Evolutionary conservation across 2,797 vertebrate species (phyloP).

Genomic region (Gallinago stenura): DNA sequence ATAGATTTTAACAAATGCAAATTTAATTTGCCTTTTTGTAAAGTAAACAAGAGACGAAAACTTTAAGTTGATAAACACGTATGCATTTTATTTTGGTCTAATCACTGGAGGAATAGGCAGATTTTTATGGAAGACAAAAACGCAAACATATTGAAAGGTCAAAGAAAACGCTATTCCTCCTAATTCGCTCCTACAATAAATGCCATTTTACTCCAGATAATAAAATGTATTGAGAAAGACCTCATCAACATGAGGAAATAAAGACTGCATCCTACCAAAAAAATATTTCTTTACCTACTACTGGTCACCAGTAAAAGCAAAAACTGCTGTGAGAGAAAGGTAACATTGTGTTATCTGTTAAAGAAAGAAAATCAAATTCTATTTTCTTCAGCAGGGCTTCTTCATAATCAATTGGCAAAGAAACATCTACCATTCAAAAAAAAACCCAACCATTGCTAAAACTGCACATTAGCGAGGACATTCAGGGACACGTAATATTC

Average conservation of each 20-base stretch:
- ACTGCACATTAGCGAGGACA: background rate
- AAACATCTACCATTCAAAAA: background rate
- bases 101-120: background rate
- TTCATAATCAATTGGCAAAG: background rate
- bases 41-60: constrained; percentile 7
- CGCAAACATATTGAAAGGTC: background rate
- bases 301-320: background rate
- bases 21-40: constrained; percentile 8
- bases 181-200: background rate
- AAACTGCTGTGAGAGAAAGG: background rate
- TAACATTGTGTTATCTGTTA: background rate
- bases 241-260: background rate
- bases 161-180: background rate
- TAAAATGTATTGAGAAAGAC: background rate
- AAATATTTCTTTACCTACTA: background rate
- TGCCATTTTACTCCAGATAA: background rate
- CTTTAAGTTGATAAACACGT: background rate
- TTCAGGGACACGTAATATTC: background rate
- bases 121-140: background rate
- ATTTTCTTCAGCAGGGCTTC: background rate
- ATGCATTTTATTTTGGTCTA: background rate
- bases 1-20: background rate
- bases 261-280: background rate
- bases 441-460: background rate
- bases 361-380: background rate